phyloP scores from a whole-genome alignment of 2,888 invertebrate genomes.

The Drosophila fulvimacula region DNA sequence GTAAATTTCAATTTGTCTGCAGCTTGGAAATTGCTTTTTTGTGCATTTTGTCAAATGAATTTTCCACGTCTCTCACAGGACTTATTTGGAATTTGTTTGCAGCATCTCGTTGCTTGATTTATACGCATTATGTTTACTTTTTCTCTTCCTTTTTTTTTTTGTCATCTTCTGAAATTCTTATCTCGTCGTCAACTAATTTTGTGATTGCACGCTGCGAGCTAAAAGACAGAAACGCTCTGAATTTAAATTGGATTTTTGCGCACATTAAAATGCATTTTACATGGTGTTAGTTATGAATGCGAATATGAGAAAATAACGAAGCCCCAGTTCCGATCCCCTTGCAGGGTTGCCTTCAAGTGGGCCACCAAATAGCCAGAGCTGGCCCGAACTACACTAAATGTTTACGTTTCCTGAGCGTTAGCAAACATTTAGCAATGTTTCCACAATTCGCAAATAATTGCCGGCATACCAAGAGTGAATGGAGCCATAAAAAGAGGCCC shows the following conservation, averaged over 20 bases:
- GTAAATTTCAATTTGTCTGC: conserved; percentile 81
- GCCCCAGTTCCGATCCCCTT: not conserved
- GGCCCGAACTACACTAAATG: conserved; percentile 69
- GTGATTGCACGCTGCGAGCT: conserved; percentile 68
- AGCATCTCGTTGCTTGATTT: conserved; percentile 67
- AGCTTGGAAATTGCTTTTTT: conserved; percentile 80
- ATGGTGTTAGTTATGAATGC: conserved; percentile 77
- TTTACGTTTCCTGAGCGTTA: conserved; percentile 78
- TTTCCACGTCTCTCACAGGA: conserved; percentile 77
- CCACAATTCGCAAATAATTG: conserved; percentile 70
- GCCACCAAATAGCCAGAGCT: conserved; percentile 4
- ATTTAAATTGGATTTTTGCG: conserved; percentile 84
- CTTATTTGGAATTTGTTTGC: conserved; percentile 78
- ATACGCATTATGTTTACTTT: conserved; percentile 66
- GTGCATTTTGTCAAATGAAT: conserved; percentile 82
- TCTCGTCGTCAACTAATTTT: conserved; percentile 79
- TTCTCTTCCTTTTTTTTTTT: conserved; percentile 1
- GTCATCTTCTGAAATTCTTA: conserved; percentile 66
- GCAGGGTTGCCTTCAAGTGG: conserved; percentile 11
- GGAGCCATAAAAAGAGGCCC: conserved; percentile 60
- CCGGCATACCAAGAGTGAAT: conserved; percentile 57
- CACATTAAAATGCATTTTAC: conserved; percentile 82
- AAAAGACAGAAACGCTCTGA: conserved; percentile 77
- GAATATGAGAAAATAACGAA: conserved; percentile 56
- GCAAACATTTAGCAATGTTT: conserved; percentile 73